A percentile compares a stretch with the other conserved stretches of the same genome.
Conservation (phyloP, 2,797 vertebrate genomes). For the Geotria australis region DNA sequence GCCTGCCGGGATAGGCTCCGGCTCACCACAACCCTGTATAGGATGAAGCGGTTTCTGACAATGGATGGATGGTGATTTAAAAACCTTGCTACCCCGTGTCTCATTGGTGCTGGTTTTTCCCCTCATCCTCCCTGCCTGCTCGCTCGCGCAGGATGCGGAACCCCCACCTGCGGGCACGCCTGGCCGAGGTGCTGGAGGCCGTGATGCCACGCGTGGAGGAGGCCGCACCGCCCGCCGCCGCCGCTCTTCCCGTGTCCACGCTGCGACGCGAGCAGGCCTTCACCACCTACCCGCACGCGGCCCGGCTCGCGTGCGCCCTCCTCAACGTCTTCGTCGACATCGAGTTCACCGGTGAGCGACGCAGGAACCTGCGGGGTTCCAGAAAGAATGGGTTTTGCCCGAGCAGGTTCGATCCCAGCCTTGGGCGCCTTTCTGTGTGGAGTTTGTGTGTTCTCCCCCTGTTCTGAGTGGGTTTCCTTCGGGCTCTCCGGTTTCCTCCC, state of each 20-base stretch:
- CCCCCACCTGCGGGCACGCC: constrained; percentile 70
- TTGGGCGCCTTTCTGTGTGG: no score
- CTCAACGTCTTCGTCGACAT: constrained; percentile 96
- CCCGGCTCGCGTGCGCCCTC: constrained; percentile 60
- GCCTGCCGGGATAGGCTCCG: no score
- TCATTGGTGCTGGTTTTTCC: background rate
- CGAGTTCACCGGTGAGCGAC: constrained; percentile 58
- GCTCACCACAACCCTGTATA: no score
- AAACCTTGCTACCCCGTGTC: no score
- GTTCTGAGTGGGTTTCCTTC: no score
- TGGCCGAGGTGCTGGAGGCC: constrained; percentile 77
- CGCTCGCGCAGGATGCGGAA: constrained; percentile 52
- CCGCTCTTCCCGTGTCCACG: constrained; percentile 14
- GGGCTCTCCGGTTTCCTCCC: no score
- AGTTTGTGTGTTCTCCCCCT: no score
- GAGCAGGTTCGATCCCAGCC: no score
- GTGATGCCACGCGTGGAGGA: constrained; percentile 92
- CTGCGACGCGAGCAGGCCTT: constrained; percentile 73
- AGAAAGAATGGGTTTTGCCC: background rate
- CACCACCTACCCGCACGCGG: constrained; percentile 37
- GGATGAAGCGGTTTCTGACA: no score
- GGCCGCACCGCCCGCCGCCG: constrained; percentile 21
- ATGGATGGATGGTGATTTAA: no score
- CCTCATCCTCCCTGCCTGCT: background rate
- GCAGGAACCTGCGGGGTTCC: background rate